These are phyloP conservation scores for Heliocidaris erythrogramma DNA, from an alignment of 35 echinoderm and acorn worm species.

Conservation along the genomic window DNA sequence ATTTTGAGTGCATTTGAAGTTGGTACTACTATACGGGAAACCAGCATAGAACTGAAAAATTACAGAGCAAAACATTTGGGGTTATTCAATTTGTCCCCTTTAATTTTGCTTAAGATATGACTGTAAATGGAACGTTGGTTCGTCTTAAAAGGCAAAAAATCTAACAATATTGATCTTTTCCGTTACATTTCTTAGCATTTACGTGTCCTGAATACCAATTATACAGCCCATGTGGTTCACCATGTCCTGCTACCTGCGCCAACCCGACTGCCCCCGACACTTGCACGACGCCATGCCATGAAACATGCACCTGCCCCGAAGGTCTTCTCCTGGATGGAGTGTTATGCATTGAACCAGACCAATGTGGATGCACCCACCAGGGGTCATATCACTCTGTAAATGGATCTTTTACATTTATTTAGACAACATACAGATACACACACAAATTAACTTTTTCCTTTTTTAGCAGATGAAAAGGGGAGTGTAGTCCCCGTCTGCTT, in stretches of 20 bases:
- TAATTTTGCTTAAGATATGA: too few relatives aligned
- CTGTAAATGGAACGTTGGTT: too few relatives aligned
- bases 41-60: too few relatives aligned
- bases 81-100: too few relatives aligned
- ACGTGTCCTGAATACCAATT: conserved; percentile 56
- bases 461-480: too few relatives aligned
- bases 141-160: too few relatives aligned
- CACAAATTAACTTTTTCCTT: too few relatives aligned
- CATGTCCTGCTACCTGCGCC: conserved; percentile 54
- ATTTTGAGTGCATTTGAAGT: too few relatives aligned
- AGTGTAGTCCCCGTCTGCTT: too few relatives aligned
- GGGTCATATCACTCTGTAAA: not conserved
- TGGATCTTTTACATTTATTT: not conserved
- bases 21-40: too few relatives aligned
- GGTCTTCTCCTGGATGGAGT: conserved; percentile 60
- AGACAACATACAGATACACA: too few relatives aligned
- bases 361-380: conserved; percentile 68
- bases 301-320: conserved; percentile 23
- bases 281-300: not conserved
- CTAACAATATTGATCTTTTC: not conserved
- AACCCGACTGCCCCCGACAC: not conserved
- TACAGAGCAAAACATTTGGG: too few relatives aligned
- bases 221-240: conserved; percentile 67
- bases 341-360: conserved; percentile 51
- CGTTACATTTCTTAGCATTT: conserved; percentile 44